Evolutionary conservation across 2,113 vertebrate species (phyloP), one percentile per base, ranked within the genome.

Genomic region (Kryptolebias marmoratus): DNA sequence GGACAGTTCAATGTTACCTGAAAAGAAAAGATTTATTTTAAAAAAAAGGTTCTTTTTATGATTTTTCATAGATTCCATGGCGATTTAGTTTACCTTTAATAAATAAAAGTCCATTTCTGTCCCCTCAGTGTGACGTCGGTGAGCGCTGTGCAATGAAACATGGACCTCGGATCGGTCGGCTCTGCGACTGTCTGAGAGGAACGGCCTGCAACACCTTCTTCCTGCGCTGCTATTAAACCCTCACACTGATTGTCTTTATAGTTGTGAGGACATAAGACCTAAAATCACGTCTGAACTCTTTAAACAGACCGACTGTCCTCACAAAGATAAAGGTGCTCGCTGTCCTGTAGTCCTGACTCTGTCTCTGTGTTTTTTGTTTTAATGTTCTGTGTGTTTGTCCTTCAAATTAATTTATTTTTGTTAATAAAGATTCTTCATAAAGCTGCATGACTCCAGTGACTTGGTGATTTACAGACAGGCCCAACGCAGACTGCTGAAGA

Each of bases 181-280:
- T 95, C 28, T 95, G 95, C 16, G 93, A 95, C 85, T 95, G 95
- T 30, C 92, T 94, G 77, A 84, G 91, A 63, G 87, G 94, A 60
- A 91, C 93, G 0, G 92, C 90, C 45, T 95, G 95, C 84, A 95
- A 95, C 81, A 91, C 89, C 58, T 94, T 94, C 91, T 94, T 95
- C 87, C 87, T 95, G 67, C 93, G 93, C 82, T 95, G 94, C 91
- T 93, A 95, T 85, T 95, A 88, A 94, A 61, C 64, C 42, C 50
- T 32, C 63, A 15, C 65, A 36, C 50, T 42, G 50, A 31, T 4
- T 16, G 10, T 47, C 58, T 62, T 42, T 32, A 9, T 47, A n/a
- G 52, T 63, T 28, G 31, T 28, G 62, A 71, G 62, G 71, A 77
- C 52, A 30, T 32, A 1, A 31, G 5, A 6, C 47, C 27, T 28